phyloP scores from a whole-genome alignment of 2,888 invertebrate species.

The Lasioglossum morio region DNA sequence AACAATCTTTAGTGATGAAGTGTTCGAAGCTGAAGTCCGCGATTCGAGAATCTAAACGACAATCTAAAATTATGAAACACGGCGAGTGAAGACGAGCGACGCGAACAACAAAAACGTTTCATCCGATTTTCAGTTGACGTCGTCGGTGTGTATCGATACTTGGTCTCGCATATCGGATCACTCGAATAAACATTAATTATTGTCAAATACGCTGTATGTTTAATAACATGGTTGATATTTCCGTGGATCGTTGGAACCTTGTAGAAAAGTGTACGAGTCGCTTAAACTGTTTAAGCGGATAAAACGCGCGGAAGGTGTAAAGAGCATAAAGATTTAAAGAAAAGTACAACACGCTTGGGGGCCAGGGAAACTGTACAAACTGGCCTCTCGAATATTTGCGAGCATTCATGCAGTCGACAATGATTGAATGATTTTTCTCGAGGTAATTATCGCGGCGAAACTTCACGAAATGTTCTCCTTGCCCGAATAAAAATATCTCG shows the following conservation, averaged over 20 bases:
- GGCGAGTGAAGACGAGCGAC: background rate
- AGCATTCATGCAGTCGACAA: background rate
- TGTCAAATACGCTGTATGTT: conserved; percentile 64
- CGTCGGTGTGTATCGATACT: conserved; percentile 31
- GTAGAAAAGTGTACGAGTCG: conserved; percentile 45
- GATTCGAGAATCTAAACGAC: conserved; percentile 1
- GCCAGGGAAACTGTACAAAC: conserved; percentile 35
- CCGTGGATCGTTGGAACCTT: conserved; percentile 28
- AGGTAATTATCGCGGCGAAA: conserved; percentile 21
- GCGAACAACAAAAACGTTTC: background rate
- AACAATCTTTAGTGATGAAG: conserved; percentile 1
- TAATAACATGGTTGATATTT: conserved; percentile 50
- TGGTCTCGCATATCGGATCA: conserved; percentile 42
- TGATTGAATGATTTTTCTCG: conserved; percentile 3
- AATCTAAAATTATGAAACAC: background rate
- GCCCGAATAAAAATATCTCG: conserved; percentile 2
- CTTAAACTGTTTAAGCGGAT: conserved; percentile 38
- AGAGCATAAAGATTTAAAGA: conserved; percentile 41
- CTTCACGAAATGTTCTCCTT: conserved; percentile 5
- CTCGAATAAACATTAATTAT: conserved; percentile 62
- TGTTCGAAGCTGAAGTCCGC: conserved; percentile 35
- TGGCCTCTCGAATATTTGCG: conserved; percentile 46
- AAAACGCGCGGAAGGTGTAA: conserved; percentile 36
- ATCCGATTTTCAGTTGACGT: background rate
- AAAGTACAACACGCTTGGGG: conserved; percentile 21